These are phyloP conservation scores for Aphodius granarius DNA, from an alignment of 2,888 invertebrate species.

Conservation along the genomic window DNA sequence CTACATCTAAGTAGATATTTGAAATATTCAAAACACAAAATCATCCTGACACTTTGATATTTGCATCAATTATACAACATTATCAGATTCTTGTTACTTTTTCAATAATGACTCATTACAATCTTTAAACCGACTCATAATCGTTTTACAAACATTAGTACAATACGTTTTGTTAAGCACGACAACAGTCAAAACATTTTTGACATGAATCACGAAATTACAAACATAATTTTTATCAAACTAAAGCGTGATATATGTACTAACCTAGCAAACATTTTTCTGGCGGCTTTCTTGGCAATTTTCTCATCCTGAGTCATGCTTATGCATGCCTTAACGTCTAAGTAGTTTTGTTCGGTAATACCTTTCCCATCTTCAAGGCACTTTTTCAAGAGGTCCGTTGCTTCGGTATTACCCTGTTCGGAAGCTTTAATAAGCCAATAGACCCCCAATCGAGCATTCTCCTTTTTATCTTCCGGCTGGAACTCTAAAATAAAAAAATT, in stretches of 20 bases:
- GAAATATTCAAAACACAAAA: too few species aligned
- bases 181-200: neutral
- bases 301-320: constrained; percentile 86
- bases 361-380: constrained; percentile 74
- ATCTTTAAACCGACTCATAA: too few species aligned
- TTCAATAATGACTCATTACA: too few species aligned
- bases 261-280: constrained; percentile 83
- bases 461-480: constrained; percentile 70
- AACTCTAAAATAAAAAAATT: constrained; percentile 22
- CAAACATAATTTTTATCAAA: neutral
- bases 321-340: constrained; percentile 76
- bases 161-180: too few species aligned
- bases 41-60: too few species aligned
- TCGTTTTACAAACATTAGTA: neutral
- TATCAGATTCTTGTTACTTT: too few species aligned
- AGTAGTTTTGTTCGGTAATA: constrained; percentile 71
- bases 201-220: neutral
- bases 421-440: constrained; percentile 93
- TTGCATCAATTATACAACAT: too few species aligned
- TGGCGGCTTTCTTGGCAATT: constrained; percentile 82
- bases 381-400: constrained; percentile 75
- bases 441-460: constrained; percentile 80
- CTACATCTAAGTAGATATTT: too few species aligned
- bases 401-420: constrained; percentile 87
- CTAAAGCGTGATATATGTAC: neutral